phyloP scores from a whole-genome alignment of 2,113 vertebrate species.

The Naja naja region DNA sequence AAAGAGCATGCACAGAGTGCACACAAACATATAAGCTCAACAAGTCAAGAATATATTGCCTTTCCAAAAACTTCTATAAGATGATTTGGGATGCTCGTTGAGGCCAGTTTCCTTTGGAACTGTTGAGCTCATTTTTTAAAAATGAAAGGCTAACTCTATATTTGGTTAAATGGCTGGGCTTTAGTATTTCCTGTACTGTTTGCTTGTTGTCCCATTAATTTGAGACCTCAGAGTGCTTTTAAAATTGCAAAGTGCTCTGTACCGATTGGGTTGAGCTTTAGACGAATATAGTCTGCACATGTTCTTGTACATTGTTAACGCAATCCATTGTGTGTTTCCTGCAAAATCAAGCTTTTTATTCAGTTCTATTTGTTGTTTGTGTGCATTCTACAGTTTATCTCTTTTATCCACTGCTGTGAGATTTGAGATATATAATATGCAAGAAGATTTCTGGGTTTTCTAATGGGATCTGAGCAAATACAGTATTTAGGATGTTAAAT shows the following conservation, averaged over 20 bases:
- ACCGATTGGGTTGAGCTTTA: neutral
- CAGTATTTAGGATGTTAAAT: neutral
- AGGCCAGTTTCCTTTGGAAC: neutral
- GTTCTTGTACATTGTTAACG: neutral
- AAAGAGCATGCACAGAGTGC: neutral
- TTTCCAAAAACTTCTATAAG: neutral
- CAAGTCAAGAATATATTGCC: neutral
- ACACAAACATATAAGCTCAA: neutral
- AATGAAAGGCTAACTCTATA: neutral
- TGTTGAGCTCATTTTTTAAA: neutral
- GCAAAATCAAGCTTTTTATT: neutral
- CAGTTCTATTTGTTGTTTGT: neutral
- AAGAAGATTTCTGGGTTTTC: neutral
- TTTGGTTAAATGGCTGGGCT: neutral
- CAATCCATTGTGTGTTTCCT: neutral
- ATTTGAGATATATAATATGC: neutral
- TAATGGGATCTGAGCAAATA: neutral
- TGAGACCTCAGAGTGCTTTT: neutral
- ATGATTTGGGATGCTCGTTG: neutral
- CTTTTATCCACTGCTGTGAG: neutral
- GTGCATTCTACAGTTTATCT: neutral
- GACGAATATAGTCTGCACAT: neutral
- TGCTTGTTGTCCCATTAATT: neutral
- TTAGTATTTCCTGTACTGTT: neutral
- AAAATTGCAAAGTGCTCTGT: neutral